A percentile compares a stretch with the other conserved stretches of the same genome.
Conservation (phyloP, 2,888 invertebrate species). For the Stegophylla sp. region DNA sequence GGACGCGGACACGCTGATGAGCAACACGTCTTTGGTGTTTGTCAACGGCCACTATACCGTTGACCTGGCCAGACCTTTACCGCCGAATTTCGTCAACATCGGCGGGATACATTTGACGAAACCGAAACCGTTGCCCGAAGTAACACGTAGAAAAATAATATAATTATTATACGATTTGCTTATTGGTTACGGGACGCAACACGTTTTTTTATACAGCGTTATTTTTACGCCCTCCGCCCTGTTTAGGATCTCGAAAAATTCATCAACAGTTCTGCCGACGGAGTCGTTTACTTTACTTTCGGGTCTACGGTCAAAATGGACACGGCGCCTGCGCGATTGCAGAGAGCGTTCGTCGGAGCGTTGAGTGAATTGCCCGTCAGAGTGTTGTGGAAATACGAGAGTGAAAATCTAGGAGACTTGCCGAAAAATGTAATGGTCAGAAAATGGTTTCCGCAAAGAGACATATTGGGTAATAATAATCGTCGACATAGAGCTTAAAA, state of each 20-base stretch:
- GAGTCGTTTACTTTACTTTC: slow-evolving; percentile 59
- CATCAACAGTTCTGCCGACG: slow-evolving; percentile 57
- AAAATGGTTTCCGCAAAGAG: slow-evolving; percentile 60
- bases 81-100: slow-evolving; percentile 57
- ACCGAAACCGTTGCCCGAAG: slow-evolving; percentile 45
- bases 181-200: too few relatives aligned
- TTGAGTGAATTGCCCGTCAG: slow-evolving; percentile 54
- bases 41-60: slow-evolving; percentile 57
- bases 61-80: slow-evolving; percentile 41
- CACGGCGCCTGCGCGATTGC: slow-evolving; percentile 51
- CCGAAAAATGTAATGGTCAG: slow-evolving; percentile 52
- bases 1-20: slow-evolving; percentile 28
- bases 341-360: slow-evolving; percentile 53
- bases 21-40: slow-evolving; percentile 54
- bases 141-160: not conserved
- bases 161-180: too few relatives aligned
- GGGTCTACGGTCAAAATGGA: slow-evolving; percentile 57
- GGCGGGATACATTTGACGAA: slow-evolving; percentile 57
- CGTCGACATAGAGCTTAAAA: too few relatives aligned
- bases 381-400: slow-evolving; percentile 60
- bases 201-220: not conserved
- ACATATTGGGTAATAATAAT: slow-evolving; percentile 58
- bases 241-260: slow-evolving; percentile 58
- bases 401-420: slow-evolving; percentile 8
- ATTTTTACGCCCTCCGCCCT: not conserved